Percentiles rank a stretch among this genome's conserved stretches.
Evolutionary conservation across 2,888 invertebrate genomes (phyloP).

Genomic region (Eupelmus urozonus): DNA sequence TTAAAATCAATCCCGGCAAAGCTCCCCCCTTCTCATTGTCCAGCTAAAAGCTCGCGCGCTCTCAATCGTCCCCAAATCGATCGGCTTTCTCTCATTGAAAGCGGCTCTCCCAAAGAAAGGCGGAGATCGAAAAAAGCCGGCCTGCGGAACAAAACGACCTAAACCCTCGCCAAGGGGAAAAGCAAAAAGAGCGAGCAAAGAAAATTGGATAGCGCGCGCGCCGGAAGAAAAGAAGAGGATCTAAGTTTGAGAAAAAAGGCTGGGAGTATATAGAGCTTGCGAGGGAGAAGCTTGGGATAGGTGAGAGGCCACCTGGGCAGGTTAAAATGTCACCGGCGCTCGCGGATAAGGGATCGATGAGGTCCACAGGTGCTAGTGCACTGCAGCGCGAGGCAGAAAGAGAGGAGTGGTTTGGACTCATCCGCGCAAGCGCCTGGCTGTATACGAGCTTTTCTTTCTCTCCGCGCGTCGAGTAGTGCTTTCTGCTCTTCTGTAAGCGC

Average conservation of each 20-base stretch:
- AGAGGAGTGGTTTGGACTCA: no score
- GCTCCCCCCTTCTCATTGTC: no score
- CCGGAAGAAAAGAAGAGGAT: neutral
- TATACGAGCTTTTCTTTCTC: neutral
- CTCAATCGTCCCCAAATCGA: no score
- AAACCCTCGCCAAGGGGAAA: neutral
- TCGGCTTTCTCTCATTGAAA: no score
- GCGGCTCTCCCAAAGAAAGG: no score
- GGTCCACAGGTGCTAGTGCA: constrained; percentile 76
- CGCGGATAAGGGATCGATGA: constrained; percentile 72
- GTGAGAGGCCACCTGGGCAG: constrained; percentile 55
- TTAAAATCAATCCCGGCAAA: no score
- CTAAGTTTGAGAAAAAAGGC: neutral
- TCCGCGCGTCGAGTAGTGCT: no score
- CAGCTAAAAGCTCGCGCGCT: no score
- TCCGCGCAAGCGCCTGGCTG: constrained; percentile 72
- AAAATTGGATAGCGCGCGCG: constrained; percentile 50
- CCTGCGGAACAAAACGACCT: no score
- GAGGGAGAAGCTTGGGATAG: neutral
- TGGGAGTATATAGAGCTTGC: neutral
- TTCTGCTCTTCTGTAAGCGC: no score
- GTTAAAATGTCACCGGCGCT: constrained; percentile 59
- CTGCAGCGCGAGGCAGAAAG: neutral
- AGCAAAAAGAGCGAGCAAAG: neutral
- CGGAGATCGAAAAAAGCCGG: no score